phyloP scores from a whole-genome alignment of 2,113 vertebrate genomes.

The Lonchura striata region DNA sequence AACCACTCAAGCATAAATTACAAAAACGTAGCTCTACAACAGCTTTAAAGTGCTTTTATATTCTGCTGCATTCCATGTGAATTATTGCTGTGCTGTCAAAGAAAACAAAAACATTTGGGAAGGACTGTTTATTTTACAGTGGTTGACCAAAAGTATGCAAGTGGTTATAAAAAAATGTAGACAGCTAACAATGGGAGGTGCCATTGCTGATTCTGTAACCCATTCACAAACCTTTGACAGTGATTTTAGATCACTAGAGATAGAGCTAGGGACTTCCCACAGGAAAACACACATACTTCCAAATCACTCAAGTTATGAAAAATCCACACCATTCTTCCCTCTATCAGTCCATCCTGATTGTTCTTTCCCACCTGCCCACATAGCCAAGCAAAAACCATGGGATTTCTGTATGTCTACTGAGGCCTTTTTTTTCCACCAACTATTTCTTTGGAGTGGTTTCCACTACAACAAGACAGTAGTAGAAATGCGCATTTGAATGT shows the following conservation, averaged over 20 bases:
- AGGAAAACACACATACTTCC: slow-evolving; percentile 2
- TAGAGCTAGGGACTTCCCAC: slow-evolving; percentile 6
- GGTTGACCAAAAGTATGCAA: slow-evolving; percentile 84
- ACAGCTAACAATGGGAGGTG: slow-evolving; percentile 75
- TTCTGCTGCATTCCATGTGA: slow-evolving; percentile 73
- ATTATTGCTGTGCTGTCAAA: slow-evolving; percentile 79
- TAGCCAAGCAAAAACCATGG: neutral
- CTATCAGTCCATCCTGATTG: neutral
- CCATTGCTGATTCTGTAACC: slow-evolving; percentile 71
- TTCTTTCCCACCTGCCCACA: neutral
- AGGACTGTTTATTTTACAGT: slow-evolving; percentile 84
- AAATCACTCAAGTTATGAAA: slow-evolving; percentile 5
- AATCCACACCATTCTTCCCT: neutral
- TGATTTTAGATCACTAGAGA: slow-evolving; percentile 42
- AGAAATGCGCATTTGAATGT: neutral
- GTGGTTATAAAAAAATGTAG: slow-evolving; percentile 80
- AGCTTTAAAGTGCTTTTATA: slow-evolving; percentile 63
- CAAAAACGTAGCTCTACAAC: slow-evolving; percentile 54
- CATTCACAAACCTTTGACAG: slow-evolving; percentile 74
- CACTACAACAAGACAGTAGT: neutral
- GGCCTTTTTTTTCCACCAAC: neutral
- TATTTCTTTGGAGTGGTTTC: neutral
- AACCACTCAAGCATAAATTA: slow-evolving; percentile 58
- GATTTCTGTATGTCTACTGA: neutral
- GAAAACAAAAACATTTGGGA: slow-evolving; percentile 83